Evolutionary conservation across 2,113 vertebrate genomes (phyloP).

Genomic region (Oryzias javanicus): DNA sequence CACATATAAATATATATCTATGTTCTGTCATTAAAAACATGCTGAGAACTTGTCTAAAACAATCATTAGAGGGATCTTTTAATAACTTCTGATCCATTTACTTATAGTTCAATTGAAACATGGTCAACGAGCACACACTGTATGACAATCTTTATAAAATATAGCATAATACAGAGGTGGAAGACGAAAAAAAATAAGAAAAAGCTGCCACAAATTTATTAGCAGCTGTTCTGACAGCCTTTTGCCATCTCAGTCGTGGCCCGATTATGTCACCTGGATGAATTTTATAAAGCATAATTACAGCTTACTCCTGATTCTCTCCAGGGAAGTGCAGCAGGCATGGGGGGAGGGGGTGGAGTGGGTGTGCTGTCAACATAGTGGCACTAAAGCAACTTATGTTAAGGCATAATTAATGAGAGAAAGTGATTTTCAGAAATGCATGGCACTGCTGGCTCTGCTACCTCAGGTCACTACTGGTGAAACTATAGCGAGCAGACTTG

Average conservation of each 20-base stretch:
- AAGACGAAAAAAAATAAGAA: too few species aligned
- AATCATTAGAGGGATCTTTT: too few species aligned
- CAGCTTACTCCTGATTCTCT: constrained; percentile 47
- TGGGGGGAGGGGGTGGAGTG: constrained; percentile 43
- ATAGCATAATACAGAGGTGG: background rate
- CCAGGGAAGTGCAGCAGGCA: constrained; percentile 43
- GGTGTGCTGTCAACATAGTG: constrained; percentile 48
- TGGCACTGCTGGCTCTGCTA: constrained; percentile 5
- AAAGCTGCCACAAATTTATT: constrained; percentile 29
- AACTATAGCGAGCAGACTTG: constrained; percentile 30
- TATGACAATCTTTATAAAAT: background rate
- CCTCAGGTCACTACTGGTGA: constrained; percentile 17
- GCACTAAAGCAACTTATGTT: constrained; percentile 27
- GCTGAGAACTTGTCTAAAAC: too few species aligned
- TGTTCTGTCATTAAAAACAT: too few species aligned
- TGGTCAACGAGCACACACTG: background rate
- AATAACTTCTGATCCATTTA: too few species aligned
- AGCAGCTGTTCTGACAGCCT: constrained; percentile 48
- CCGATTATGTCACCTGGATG: constrained; percentile 74
- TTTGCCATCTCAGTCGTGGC: constrained; percentile 55
- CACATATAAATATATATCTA: too few species aligned
- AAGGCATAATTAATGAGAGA: constrained; percentile 51
- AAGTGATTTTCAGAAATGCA: constrained; percentile 20
- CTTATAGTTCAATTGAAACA: too few species aligned
- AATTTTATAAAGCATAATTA: constrained; percentile 73